Conservation (phyloP, 2,797 vertebrate genomes). For the Ispidina picta region DNA sequence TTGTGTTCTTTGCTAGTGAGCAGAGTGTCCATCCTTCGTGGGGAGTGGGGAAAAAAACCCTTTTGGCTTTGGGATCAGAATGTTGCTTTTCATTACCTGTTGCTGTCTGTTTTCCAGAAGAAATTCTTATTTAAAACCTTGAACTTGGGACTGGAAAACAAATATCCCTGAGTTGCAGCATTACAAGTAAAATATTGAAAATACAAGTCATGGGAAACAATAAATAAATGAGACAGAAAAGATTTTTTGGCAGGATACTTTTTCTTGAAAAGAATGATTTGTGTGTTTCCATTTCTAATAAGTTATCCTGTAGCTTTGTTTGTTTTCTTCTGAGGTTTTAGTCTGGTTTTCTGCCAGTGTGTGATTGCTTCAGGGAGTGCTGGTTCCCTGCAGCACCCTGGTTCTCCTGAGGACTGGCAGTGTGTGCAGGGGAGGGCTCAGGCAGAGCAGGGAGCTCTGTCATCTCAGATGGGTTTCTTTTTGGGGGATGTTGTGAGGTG, state of each 20-base stretch:
- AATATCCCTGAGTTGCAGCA: neutral
- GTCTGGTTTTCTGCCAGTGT: neutral
- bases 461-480: neutral
- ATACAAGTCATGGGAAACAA: slow-evolving; percentile 15
- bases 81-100: neutral
- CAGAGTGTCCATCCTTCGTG: neutral
- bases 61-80: neutral
- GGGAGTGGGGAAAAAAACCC: neutral
- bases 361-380: neutral
- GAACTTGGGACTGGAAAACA: neutral
- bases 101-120: neutral
- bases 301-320: neutral
- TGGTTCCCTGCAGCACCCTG: neutral
- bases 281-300: neutral
- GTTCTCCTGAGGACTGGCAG: neutral
- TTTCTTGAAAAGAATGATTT: slow-evolving; percentile 2
- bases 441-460: neutral
- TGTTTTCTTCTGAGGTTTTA: neutral
- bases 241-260: neutral
- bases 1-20: neutral
- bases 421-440: neutral
- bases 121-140: neutral
- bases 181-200: neutral
- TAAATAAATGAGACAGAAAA: neutral
- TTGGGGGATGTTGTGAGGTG: too few species aligned